These are phyloP conservation scores for Argopecten irradians DNA, from an alignment of 1,140 invertebrate species.

Conservation along the genomic window DNA sequence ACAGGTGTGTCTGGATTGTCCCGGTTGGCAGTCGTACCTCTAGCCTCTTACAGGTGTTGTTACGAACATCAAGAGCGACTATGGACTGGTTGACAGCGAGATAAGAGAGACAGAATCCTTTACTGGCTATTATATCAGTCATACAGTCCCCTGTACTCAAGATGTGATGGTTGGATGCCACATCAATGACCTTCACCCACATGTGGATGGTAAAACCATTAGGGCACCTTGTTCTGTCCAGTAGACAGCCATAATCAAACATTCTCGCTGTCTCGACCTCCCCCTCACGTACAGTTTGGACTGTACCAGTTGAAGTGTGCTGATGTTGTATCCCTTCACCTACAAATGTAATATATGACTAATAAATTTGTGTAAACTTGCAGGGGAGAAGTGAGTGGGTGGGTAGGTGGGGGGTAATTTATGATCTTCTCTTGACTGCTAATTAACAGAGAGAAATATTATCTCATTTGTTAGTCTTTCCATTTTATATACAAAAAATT, in stretches of 20 bases:
- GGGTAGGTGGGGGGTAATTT: too few relatives aligned
- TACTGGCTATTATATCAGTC: background rate
- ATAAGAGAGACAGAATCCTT: background rate
- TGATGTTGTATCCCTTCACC: background rate
- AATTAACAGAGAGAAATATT: too few relatives aligned
- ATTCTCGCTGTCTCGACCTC: background rate
- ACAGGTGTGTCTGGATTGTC: background rate
- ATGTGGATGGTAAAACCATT: background rate
- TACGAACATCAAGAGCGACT: background rate
- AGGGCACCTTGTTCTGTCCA: background rate
- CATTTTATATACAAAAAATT: too few relatives aligned
- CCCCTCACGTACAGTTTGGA: background rate
- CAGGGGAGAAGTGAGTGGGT: too few relatives aligned
- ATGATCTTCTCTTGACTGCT: too few relatives aligned
- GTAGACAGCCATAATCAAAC: background rate
- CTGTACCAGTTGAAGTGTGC: background rate
- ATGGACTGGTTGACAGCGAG: background rate
- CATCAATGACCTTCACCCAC: background rate
- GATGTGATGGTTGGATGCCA: background rate
- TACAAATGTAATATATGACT: background rate
- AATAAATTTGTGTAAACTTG: too few relatives aligned
- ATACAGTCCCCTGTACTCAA: conserved; percentile 5
- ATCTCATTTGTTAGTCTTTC: too few relatives aligned
- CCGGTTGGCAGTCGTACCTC: background rate
- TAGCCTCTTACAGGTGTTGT: background rate